Evolutionary conservation across 2,113 vertebrate genomes (phyloP), one percentile per base, ranked within the genome.

Genomic region (Phrynocephalus versicolor): DNA sequence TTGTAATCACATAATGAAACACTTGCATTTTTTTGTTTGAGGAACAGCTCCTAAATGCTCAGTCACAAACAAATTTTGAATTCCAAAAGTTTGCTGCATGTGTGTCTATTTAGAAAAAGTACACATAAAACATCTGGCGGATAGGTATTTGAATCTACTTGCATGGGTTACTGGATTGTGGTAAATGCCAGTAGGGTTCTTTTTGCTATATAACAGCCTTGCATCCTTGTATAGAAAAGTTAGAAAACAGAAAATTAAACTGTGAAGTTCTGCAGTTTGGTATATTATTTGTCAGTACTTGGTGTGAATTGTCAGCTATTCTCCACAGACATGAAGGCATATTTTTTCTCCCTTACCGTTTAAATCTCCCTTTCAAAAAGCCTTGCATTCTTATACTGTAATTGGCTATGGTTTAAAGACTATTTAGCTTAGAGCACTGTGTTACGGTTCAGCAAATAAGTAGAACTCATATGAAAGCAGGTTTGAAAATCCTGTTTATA

Each of bases 271-370:
- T 79, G 33, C 64, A 15, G 69, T 62, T 79, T 45, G 76, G 35
- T 33, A 15, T 58, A 88, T 79, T 72, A 79, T 79, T 88, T 79
- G 58, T 71, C 76, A 89, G 51, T 45, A 37, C 58, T 82, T 69
- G 21, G 72, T 70, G 70, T 25, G 35, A 30, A 72, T 27, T 71
- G 72, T 35, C 75, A 69, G 16, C 6, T 0, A 3, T 23, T 51
- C 79, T 88, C 86, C 3, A 23, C 39, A 7, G 45, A 39, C n/a
- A n/a, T n/a, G n/a, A n/a, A n/a, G n/a, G n/a, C n/a, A n/a, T n/a
- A n/a, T n/a, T 67, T 83, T 65, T 64, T 2, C 45, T 72, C 85
- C 2, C 18, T 51, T 57, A 37, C 30, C 81, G 5, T 35, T 90
- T 88, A 88, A 62, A 77, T 82, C 80, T 55, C 0, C 25, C n/a